A percentile compares a stretch with the other conserved stretches of the same genome.
Evolutionary conservation across 1,140 invertebrate species (phyloP).

Genomic region (Zaprionus camerounensis): DNA sequence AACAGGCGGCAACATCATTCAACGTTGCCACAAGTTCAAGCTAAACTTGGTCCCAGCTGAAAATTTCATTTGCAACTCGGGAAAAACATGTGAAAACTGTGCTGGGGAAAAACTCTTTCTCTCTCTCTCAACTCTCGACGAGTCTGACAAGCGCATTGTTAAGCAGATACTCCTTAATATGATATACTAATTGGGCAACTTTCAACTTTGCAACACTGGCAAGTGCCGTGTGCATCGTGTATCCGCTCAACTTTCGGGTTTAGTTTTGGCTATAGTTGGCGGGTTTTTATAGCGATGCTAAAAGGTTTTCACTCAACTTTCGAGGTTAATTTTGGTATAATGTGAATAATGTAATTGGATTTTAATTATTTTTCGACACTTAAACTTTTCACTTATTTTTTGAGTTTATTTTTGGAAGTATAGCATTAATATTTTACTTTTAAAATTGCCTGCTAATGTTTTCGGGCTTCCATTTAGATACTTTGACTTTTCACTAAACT

Average conservation of each 20-base stretch:
- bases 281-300: no score
- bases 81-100: conserved; percentile 1
- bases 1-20: conserved; percentile 11
- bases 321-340: not conserved
- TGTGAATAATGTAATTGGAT: no score
- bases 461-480: not conserved
- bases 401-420: no score
- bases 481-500: not conserved
- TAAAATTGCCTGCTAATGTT: no score
- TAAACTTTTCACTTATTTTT: no score
- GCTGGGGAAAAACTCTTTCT: conserved; percentile 10
- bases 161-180: not conserved
- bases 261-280: not conserved
- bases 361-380: no score
- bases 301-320: not conserved
- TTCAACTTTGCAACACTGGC: conserved; percentile 1
- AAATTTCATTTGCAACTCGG: conserved; percentile 58
- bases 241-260: not conserved
- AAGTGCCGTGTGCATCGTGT: not conserved
- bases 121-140: not conserved
- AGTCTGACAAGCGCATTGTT: not conserved
- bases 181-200: conserved; percentile 3
- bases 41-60: conserved; percentile 21
- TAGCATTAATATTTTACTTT: no score
- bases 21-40: conserved; percentile 15